Evolutionary conservation across 2,888 invertebrate genomes (phyloP), one percentile per base, ranked within the genome.

Genomic region (Pardosa pseudoannulata): DNA sequence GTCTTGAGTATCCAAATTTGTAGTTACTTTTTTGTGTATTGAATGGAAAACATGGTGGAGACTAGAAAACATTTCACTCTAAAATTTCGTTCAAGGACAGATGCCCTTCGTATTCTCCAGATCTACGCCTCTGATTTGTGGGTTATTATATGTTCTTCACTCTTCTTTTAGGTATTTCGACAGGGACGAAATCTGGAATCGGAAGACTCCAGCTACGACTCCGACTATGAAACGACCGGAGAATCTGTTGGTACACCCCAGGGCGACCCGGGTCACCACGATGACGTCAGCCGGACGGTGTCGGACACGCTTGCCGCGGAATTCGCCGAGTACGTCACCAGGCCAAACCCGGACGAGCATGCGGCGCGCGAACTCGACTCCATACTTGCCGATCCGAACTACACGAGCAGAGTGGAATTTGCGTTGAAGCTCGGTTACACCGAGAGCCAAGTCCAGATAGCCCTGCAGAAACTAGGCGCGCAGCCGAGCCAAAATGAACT

Each of bases 361-460:
- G 16, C n/a, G 1, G 16, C n/a, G 1, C 27, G 64, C 11, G 64
- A 75, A 16, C 68, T 87, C n/a, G 81, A 83, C 23, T 32, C 78
- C 39, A 87, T 87, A 64, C 83, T 89, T 13, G 87, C 82, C 28
- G 90, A 90, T 64, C 90, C 89, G 0, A 83, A 89, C 70, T 93
- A 93, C 90, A 93, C 92, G 90, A 93, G 94, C 72, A 94, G 96
- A 90, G 95, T 97, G 88, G 97, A 98, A 92, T 98, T 97, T 91
- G 97, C 96, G 0, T 93, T 97, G 78, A 97, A 97, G 92, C 93
- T 98, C 89, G 98, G 98, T 62, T 98, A 98, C 92, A 95, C 96
- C 0, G 97, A 98, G 91, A 93, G 94, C 65, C 93, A 96, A 88
- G 96, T 98, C 6, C 95, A 95, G 89, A 94, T 94, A 0, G 98